Base-by-base conservation (phyloP, 1,140 invertebrate species). In the Brachionus paranguensis region DNA sequence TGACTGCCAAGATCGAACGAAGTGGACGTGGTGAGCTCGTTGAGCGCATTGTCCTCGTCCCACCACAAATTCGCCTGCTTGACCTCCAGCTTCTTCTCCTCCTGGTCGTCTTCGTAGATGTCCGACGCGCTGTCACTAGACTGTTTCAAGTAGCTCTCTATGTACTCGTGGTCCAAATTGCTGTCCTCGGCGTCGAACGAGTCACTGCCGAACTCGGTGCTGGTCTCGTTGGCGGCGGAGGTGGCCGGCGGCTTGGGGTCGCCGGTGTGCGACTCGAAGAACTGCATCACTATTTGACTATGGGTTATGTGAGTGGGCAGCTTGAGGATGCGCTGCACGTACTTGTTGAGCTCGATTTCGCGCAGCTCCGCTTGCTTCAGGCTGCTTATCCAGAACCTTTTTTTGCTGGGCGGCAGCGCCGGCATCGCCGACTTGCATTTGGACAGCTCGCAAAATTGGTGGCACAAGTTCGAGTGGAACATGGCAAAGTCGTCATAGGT, bases 31-130 rank as follows among this genome's bases (percentile, higher is more conserved):
- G 76, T 79, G 3, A 79, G 50, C 50, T 79, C 76, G 20, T 79
- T 79, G 29, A 79, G 41, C 8, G 76, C 76, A 41, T 79, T 79
- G 76, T 79, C 76, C 33, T 79, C 76, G 45, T 79, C 76, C 76
- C 76, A 79, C 76, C 76, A 79, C 10, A 79, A 53, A 20, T 33
- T 50, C 3, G 27, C 55, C 41, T 72, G 68, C 17, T 72, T 72
- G 41, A 10, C 41, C 10, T 43, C 29, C 41, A 72, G 11, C 17
- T 72, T 72, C 17, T 72, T 72, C 12, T 72, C 68, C 14, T 72
- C 68, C 29, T 20, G 10, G 7, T 72, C 68, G 10, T 72, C 37
- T 41, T 41, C 29, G 14, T 7, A 41, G n/a, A 43, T 43, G 24
- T 72, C 68, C 20, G 33, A 37, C n/a, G 33, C 37, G 17, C 17